Base-by-base conservation (phyloP, 2,113 vertebrate species). In the Mola mola region DNA sequence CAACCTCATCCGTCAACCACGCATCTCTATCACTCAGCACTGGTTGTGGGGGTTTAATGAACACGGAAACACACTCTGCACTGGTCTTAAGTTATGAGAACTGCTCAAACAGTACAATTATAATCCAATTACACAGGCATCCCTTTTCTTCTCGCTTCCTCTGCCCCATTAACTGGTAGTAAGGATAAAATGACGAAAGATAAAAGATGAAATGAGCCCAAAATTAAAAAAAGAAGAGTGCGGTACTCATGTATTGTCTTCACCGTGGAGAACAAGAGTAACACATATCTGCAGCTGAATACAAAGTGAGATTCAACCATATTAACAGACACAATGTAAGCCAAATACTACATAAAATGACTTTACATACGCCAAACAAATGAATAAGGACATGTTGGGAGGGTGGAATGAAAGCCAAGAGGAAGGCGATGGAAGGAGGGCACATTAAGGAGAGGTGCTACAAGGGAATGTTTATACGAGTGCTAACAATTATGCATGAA, bases 91-190 rank as follows among this genome's bases (percentile, higher is more conserved):
- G n/a, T n/a, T n/a, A n/a, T n/a, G n/a, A 8, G 12, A 3, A 41
- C n/a, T 8, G 47, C 50, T 70, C 10, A 40, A 28, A 21, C 8
- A 3, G n/a, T 4, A n/a, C 31, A 40, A 34, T n/a, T n/a, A n/a
- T n/a, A 55, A 63, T 31, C 58, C 11, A 24, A 62, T 21, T 43
- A 31, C 22, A 49, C 40, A 43, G 12, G 15, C 24, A 10, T 56
- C 33, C 40, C 25, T n/a, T 31, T 38, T 21, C 17, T 29, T 48
- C 34, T 48, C 29, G 5, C 16, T 21, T 55, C 25, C 16, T 38
- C 17, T 15, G 8, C 17, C 37, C 50, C 41, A 62, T 53, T 67
- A 67, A 46, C 31, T 24, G 40, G 17, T n/a, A 34, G 58, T 58
- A 62, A 34, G 40, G 21, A 38, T 21, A n/a, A 26, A 25, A 41